These are phyloP conservation scores for Temnothorax ravouxi DNA, from an alignment of 2,888 invertebrate genomes.

Conservation along the genomic window DNA sequence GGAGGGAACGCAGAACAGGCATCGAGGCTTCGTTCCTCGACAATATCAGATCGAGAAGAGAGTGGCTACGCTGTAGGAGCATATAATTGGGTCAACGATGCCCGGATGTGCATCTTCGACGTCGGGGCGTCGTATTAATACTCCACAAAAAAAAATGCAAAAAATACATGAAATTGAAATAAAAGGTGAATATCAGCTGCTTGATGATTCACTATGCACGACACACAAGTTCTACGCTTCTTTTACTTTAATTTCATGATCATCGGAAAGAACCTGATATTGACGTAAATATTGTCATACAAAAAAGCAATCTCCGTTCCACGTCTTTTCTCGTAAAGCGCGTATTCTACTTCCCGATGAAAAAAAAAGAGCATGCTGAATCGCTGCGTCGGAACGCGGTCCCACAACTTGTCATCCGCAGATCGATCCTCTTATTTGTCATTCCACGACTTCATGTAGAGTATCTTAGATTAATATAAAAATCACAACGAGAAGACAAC, in stretches of 20 bases:
- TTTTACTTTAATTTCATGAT: conserved; percentile 9
- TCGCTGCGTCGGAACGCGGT: conserved; percentile 1
- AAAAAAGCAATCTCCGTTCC: conserved; percentile 48
- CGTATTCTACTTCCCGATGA: conserved; percentile 12
- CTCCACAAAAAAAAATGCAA: conserved; percentile 17
- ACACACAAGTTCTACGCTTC: background rate
- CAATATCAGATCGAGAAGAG: conserved; percentile 58
- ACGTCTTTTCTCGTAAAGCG: conserved; percentile 29
- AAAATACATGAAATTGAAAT: conserved; percentile 13
- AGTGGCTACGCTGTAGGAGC: conserved; percentile 55
- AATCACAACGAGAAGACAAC: conserved; percentile 4
- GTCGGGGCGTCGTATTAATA: conserved; percentile 46
- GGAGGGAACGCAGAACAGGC: background rate
- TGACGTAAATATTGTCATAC: conserved; percentile 9
- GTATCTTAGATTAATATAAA: background rate
- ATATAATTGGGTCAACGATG: conserved; percentile 71
- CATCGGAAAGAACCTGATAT: background rate
- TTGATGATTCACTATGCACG: background rate
- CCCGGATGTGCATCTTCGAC: conserved; percentile 48
- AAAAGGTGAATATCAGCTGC: background rate
- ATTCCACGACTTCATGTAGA: conserved; percentile 9
- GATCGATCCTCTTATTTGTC: conserved; percentile 30
- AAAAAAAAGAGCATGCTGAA: conserved; percentile 3
- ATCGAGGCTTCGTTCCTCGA: conserved; percentile 32
- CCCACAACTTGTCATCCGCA: conserved; percentile 10